Evolutionary conservation across 2,797 vertebrate species (phyloP), one percentile per base, ranked within the genome.

Genomic region (Rhinogobio ventralis): DNA sequence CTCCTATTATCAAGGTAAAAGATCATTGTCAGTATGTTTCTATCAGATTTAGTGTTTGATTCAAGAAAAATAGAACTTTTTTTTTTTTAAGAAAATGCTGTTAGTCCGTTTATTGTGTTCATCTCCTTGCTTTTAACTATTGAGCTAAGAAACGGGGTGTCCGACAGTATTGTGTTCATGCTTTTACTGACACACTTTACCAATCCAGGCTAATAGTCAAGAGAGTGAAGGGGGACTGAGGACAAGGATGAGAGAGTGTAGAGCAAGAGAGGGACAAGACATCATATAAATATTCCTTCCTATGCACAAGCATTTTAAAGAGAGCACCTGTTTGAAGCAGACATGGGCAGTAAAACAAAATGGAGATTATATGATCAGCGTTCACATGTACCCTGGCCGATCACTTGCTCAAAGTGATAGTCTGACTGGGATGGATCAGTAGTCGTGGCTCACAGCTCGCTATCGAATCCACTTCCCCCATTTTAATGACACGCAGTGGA

Each of bases 321-420:
- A 14, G 14, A 64, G 79, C 83, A 73, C 85, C 79, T 51, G 71
- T 84, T 90, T 14, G 17, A 57, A 33, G 33, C 84, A 88, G 84
- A 88, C 83, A 84, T 87, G 87, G 75, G 25, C 42, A 45, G 55
- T 23, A 74, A 7, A 36, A 25, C 39, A 80, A 51, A 42, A 80
- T 62, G 28, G 30, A n/a, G 17, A 10, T 20, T 23, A 33, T 19
- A 5, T 51, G 45, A 67, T 68, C 25, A 79, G 51, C 13, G 6
- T 67, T 51, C 66, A 81, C 49, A 79, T 55, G 19, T 28, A 55
- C 19, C 10, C 30, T 23, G 49, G 17, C 62, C 2, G 30, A 80
- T 55, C 28, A 51, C 49, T 57, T 80, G 6, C n/a, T 73, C 4
- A 15, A 74, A 25, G 20, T 55, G 8, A 77, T 45, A 64, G 25